A percentile compares a stretch with the other conserved stretches of the same genome.
These are phyloP conservation scores for Drosophila affinis DNA, from an alignment of 2,888 invertebrate genomes.

Conservation along the genomic window DNA sequence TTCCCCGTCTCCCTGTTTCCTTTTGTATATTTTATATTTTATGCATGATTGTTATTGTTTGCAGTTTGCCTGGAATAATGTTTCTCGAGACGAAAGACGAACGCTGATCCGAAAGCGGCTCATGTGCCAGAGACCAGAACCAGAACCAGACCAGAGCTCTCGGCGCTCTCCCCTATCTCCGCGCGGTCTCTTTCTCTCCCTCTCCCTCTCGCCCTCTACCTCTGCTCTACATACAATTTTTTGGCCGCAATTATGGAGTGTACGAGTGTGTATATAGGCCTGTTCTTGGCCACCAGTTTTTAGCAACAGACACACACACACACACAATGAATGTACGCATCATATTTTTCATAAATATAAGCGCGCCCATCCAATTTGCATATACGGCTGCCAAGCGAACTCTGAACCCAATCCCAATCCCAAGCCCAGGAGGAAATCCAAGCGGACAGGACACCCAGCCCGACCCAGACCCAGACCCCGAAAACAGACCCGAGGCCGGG, in stretches of 20 bases:
- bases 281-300: slow-evolving; percentile 40
- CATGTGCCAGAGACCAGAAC: slow-evolving; percentile 57
- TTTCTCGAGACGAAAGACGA: slow-evolving; percentile 35
- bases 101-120: slow-evolving; percentile 71
- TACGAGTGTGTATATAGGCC: slow-evolving; percentile 20
- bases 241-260: slow-evolving; percentile 69
- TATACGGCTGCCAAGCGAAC: slow-evolving; percentile 45
- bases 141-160: not conserved
- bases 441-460: not conserved
- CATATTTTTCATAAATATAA: slow-evolving; percentile 73
- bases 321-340: slow-evolving; percentile 57
- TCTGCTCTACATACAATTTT: slow-evolving; percentile 39
- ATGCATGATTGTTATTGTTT: slow-evolving; percentile 78
- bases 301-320: slow-evolving; percentile 8
- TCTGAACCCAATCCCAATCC: not conserved
- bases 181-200: too few relatives aligned
- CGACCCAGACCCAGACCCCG: slow-evolving; percentile 27
- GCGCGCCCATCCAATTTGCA: slow-evolving; percentile 78
- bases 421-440: too few relatives aligned
- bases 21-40: slow-evolving; percentile 57
- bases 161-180: not conserved
- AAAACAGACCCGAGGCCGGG: slow-evolving; percentile 42
- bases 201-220: too few relatives aligned
- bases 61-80: slow-evolving; percentile 65
- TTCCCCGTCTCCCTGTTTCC: not conserved